Base-by-base conservation (phyloP, 1,140 invertebrate species). In the Dysdera silvatica region DNA sequence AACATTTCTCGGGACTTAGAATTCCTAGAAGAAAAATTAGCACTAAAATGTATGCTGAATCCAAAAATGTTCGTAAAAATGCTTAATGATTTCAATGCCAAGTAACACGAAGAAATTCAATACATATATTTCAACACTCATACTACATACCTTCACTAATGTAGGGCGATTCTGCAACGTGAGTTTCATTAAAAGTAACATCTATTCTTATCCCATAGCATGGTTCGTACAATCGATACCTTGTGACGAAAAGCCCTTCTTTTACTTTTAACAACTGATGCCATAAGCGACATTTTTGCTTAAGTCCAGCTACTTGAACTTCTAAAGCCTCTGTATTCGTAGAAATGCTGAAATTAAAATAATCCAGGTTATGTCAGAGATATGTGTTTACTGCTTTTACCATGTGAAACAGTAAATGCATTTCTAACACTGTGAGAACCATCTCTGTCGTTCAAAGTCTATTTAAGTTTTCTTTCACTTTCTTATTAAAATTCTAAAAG, bases 241-340 rank as follows among this genome's bases (percentile, higher is more conserved):
- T 80, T 4, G 92, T 82, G 71, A 95, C 89, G 72, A 87, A 89
- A 33, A 83, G 84, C 3, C 89, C 89, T 82, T 95, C 89, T 71
- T 87, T 86, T 62, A 85, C 81, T 72, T 95, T 83, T 31, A 95
- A 79, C 51, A 85, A 79, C 76, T 94, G 87, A 0, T 81, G 77
- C 83, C 85, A 87, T 64, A 87, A 74, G 67, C 83, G 77, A 73
- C 87, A 89, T 32, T 79, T 55, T 32, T 60, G 45, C 28, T 55
- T 54, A 7, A 51, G 1, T 3, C 63, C 63, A 47, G 32, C 31
- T 41, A 48, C 24, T 18, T 59, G 31, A 7, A 62, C 49, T 28
- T 18, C 31, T 32, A 55, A 20, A 53, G 58, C 41, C 32, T 41
- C 23, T 14, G 35, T 51, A n/a, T 28, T 35, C 14, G 41, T 37